Evolutionary conservation across 2,113 vertebrate species (phyloP).

Genomic region (Eudyptes chrysolophus): DNA sequence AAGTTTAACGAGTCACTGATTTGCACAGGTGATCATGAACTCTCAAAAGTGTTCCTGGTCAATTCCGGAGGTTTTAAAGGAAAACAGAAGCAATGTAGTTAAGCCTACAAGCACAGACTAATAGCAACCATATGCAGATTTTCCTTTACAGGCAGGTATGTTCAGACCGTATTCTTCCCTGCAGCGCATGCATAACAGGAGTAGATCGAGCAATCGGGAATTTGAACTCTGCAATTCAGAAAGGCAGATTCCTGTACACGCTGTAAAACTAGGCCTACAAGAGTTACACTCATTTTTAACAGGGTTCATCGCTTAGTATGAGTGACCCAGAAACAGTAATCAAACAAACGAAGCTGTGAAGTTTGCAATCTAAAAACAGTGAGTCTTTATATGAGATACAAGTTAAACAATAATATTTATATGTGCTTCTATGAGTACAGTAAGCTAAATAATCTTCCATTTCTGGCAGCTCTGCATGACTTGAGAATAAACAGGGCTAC

Average conservation of each 20-base stretch:
- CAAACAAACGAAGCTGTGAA: neutral
- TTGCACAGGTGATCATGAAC: neutral
- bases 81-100: neutral
- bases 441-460: neutral
- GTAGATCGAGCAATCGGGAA: accelerated
- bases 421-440: neutral
- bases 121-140: neutral
- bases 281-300: neutral
- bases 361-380: neutral
- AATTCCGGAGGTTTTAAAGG: neutral
- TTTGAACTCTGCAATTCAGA: neutral
- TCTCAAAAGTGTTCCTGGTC: neutral
- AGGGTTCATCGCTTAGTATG: neutral
- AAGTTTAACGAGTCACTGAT: neutral
- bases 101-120: neutral
- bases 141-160: neutral
- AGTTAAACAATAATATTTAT: neutral
- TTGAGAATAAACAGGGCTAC: neutral
- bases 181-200: accelerated
- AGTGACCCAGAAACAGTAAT: neutral
- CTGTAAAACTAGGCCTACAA: neutral
- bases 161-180: neutral
- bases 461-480: neutral
- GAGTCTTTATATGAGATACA: neutral
- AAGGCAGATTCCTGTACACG: neutral